These are phyloP conservation scores for Lasioglossum pauxillum DNA, from an alignment of 2,888 invertebrate species.

Conservation along the genomic window DNA sequence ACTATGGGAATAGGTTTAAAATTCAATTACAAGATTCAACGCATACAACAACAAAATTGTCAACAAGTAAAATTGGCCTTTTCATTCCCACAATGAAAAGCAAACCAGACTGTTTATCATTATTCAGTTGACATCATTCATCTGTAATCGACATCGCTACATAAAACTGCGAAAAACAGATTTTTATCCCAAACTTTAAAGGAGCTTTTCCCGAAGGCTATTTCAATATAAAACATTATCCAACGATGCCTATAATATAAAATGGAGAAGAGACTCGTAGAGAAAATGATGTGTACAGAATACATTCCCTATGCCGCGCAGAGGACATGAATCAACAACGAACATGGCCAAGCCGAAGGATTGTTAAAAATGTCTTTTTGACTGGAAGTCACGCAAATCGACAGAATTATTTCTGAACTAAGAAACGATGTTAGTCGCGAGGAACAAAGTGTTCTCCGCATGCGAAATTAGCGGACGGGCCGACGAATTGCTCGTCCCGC, in stretches of 20 bases:
- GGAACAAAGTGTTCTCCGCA: neutral
- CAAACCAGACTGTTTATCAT: neutral
- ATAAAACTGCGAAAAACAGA: neutral
- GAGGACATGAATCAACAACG: neutral
- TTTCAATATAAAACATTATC: neutral
- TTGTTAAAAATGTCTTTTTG: neutral
- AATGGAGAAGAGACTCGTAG: neutral
- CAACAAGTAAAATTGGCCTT: too few species aligned
- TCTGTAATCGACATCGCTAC: neutral
- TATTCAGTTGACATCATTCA: neutral
- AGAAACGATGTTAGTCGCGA: neutral
- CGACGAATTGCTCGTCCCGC: conserved; percentile 26
- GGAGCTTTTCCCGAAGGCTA: neutral
- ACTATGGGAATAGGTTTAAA: too few species aligned
- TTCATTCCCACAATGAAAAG: neutral
- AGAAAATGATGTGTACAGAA: neutral
- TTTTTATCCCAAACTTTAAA: neutral
- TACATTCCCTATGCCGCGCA: neutral
- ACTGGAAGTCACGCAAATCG: neutral
- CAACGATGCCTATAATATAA: neutral
- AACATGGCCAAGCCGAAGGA: neutral
- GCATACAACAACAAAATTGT: too few species aligned
- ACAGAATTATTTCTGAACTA: neutral
- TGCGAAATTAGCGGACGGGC: neutral
- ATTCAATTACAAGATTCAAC: too few species aligned